phyloP scores from a whole-genome alignment of 2,888 invertebrate genomes.

The Cheiracanthium punctorium region DNA sequence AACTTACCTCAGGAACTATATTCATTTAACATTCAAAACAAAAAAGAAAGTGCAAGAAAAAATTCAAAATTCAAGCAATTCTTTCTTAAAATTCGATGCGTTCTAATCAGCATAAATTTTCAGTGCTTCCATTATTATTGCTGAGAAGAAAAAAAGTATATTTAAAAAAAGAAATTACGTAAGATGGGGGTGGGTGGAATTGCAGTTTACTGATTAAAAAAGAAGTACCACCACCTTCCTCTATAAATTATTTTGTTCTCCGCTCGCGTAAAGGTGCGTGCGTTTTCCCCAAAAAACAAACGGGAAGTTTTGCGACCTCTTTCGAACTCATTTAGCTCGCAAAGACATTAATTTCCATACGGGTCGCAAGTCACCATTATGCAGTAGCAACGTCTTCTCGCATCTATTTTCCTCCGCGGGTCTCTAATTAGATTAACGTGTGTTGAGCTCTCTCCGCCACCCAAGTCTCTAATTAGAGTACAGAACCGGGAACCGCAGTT shows the following conservation, averaged over 20 bases:
- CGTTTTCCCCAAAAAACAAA: neutral
- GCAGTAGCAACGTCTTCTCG: neutral
- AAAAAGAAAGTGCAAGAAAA: too few species aligned
- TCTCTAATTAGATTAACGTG: slow-evolving; percentile 64
- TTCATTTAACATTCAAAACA: too few species aligned
- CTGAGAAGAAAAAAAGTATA: too few species aligned
- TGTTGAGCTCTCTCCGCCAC: slow-evolving; percentile 58
- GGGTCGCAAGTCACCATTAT: neutral
- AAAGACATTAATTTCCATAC: slow-evolving; percentile 5
- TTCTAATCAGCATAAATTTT: too few species aligned
- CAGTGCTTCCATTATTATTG: too few species aligned
- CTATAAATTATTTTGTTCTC: neutral
- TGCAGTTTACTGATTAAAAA: too few species aligned
- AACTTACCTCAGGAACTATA: too few species aligned
- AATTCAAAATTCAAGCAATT: too few species aligned
- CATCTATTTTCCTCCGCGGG: slow-evolving; percentile 55
- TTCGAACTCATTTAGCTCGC: neutral
- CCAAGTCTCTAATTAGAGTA: slow-evolving; percentile 57
- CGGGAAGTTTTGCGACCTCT: neutral
- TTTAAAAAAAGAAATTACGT: too few species aligned
- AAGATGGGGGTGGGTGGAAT: too few species aligned
- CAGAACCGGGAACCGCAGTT: slow-evolving; percentile 30
- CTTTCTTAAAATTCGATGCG: too few species aligned
- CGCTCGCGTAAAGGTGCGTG: neutral
- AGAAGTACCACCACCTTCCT: too few species aligned